Conservation (phyloP, 2,797 vertebrate species). For the Lophius americanus region DNA sequence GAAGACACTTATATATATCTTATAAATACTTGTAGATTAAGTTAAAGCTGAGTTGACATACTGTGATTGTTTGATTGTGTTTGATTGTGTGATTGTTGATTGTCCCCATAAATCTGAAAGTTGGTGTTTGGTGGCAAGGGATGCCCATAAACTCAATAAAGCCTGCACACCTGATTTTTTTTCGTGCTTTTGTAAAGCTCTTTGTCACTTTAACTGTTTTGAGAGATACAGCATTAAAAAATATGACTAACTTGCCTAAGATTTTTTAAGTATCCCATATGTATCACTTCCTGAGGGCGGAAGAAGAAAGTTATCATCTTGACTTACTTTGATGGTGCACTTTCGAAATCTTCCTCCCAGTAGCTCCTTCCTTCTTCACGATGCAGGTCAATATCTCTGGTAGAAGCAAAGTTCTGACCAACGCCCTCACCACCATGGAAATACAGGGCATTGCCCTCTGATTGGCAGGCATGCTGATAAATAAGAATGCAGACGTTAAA, state of each 20-base stretch:
- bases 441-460: slow-evolving; percentile 95
- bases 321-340: slow-evolving; percentile 90
- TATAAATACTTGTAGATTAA: no score
- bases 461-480: slow-evolving; percentile 96
- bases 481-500: slow-evolving; percentile 26
- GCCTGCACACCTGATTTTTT: background rate
- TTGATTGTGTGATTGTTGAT: no score
- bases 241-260: background rate
- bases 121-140: no score
- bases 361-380: slow-evolving; percentile 91
- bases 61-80: no score
- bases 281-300: background rate
- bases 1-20: no score
- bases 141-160: no score
- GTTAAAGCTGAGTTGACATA: no score
- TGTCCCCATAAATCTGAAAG: no score
- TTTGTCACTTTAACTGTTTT: background rate
- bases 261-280: no score
- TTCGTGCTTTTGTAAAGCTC: slow-evolving; percentile 2
- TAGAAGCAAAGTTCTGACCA: slow-evolving; percentile 91
- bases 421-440: slow-evolving; percentile 92
- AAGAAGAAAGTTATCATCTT: background rate
- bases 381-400: slow-evolving; percentile 93
- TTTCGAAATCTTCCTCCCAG: slow-evolving; percentile 98
- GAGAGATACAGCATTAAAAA: background rate